These are phyloP conservation scores for Drosophila tsacasi DNA, from an alignment of 1,140 invertebrate species.

Conservation along the genomic window DNA sequence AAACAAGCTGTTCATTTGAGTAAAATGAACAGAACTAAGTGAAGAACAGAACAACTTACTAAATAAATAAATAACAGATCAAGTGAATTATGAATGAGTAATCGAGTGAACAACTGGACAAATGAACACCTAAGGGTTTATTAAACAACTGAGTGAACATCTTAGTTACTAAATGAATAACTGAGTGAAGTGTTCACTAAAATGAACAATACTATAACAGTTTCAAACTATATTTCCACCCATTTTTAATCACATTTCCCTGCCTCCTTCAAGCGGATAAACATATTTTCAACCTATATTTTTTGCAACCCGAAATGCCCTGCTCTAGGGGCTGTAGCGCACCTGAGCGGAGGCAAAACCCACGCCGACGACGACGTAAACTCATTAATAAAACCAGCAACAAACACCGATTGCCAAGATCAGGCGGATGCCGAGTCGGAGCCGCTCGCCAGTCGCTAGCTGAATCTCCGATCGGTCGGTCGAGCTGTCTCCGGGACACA, in stretches of 20 bases:
- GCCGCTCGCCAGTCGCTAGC: constrained; percentile 58
- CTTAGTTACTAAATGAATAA: not conserved
- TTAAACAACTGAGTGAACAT: not conserved
- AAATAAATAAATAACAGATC: no score
- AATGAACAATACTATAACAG: not conserved
- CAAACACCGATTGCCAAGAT: constrained; percentile 25
- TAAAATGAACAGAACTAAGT: no score
- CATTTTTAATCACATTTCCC: not conserved
- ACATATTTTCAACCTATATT: not conserved
- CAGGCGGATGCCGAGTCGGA: constrained; percentile 27
- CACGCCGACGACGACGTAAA: constrained; percentile 50
- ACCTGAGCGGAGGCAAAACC: constrained; percentile 34
- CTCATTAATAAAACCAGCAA: constrained; percentile 71
- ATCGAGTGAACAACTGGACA: not conserved
- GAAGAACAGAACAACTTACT: no score
- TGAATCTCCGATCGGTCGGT: constrained; percentile 68
- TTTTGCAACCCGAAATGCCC: constrained; percentile 5
- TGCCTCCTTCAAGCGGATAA: not conserved
- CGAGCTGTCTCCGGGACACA: constrained; percentile 31
- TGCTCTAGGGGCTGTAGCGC: constrained; percentile 27
- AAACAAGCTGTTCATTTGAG: no score
- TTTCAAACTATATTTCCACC: no score
- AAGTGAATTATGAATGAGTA: not conserved
- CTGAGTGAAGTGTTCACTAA: not conserved
- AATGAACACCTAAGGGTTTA: not conserved